Evolutionary conservation across 2,113 vertebrate species (phyloP).

Genomic region (Cephalopterus ornatus): DNA sequence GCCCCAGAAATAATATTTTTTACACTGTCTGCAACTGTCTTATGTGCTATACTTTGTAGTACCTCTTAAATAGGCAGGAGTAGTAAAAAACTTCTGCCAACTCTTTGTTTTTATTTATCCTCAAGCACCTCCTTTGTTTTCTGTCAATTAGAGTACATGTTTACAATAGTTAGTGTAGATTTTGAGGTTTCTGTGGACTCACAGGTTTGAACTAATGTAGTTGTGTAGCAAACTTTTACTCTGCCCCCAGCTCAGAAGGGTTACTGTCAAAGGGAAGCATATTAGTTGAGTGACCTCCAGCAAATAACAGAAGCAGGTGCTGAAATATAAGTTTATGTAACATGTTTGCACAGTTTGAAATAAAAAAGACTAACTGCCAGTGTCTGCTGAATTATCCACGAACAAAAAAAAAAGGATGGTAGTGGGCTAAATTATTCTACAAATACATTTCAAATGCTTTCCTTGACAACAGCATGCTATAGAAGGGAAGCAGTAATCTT

Average conservation of each 20-base stretch:
- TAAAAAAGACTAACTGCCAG: not conserved
- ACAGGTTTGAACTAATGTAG: not conserved
- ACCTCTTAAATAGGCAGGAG: not conserved
- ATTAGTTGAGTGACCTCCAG: not conserved
- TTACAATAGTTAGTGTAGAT: not conserved
- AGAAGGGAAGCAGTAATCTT: not conserved
- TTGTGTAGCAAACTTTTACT: not conserved
- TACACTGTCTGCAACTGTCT: not conserved
- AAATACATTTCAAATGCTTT: not conserved
- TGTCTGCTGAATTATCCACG: not conserved
- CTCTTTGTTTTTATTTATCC: not conserved
- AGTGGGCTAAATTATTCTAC: not conserved
- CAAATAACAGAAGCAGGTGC: not conserved
- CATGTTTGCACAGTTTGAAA: not conserved
- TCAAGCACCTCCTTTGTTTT: not conserved
- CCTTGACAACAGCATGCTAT: not conserved
- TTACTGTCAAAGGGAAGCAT: not conserved
- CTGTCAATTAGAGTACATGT: rapidly evolving
- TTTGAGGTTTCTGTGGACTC: not conserved
- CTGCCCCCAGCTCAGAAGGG: not conserved
- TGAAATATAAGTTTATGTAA: not conserved
- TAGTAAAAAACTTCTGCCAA: not conserved
- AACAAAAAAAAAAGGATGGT: not conserved
- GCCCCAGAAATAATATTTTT: not conserved
- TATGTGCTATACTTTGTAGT: not conserved